Evolutionary conservation across 1,140 invertebrate species (phyloP), one percentile per base, ranked within the genome.

Genomic region (Pygmarrhopalites habei): DNA sequence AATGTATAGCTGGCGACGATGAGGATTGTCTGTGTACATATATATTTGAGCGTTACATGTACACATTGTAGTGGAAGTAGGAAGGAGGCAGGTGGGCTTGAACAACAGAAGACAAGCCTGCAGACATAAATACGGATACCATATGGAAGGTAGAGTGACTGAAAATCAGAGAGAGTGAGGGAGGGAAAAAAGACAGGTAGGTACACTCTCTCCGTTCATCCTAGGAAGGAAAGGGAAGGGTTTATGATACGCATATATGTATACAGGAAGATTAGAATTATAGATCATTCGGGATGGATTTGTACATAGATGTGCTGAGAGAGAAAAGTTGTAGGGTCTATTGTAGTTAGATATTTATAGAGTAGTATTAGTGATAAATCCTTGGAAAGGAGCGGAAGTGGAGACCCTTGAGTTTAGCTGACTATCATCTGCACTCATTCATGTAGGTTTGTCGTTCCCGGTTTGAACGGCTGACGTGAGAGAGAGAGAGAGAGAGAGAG

Each of bases 371-470:
- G 32, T 25, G 32, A 19, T 41, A 17, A 19, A 43, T n/a, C 39
- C 57, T 28, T 46, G 47, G 53, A 46, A 62, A 30, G 39, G 52
- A 57, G 39, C 60, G 60, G 60, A 62, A 62, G 60, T 55, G 23
- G 23, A 57, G 29, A 21, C 21, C 53, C 35, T 41, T 19, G 10
- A 21, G 17, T 35, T 21, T 57, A 7, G 5, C 35, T 7, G 44
- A 47, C 44, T 47, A 47, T 47, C 23, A 47, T 47, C 17, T 19
- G 55, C 35, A 61, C 49, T 47, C 53, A 61, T 19, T 32, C 29
- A 29, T 52, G 25, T 7, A 26, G 14, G 25, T 52, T 10, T 21
- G 4, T 52, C 28, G 25, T 52, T 29, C 49, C 49, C 49, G 49
- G 49, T 26, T 52, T 15, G n/a, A 52, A 46, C 21, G 21, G n/a